phyloP scores from a whole-genome alignment of 2,113 vertebrate species.

The Tinamus guttatus region DNA sequence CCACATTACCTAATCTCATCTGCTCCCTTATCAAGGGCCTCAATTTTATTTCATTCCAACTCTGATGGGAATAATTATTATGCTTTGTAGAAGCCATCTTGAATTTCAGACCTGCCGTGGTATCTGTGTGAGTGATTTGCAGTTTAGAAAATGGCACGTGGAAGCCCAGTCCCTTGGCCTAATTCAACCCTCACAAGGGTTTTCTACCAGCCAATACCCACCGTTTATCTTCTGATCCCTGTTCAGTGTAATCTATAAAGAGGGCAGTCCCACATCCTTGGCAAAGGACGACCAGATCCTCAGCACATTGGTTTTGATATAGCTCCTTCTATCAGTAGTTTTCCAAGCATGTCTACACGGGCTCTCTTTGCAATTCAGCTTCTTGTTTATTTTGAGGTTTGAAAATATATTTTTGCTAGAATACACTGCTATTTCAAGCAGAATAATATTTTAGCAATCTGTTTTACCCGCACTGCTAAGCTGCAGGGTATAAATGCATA shows the following conservation, averaged over 20 bases:
- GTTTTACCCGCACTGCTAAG: conserved; percentile 32
- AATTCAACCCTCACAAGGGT: background rate
- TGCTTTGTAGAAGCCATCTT: conserved; percentile 62
- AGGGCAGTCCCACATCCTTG: background rate
- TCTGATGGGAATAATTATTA: conserved; percentile 55
- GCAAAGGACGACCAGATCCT: background rate
- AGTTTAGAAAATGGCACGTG: background rate
- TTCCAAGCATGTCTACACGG: background rate
- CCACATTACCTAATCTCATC: conserved; percentile 74
- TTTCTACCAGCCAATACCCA: background rate
- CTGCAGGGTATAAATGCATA: conserved; percentile 13
- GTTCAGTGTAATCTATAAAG: background rate
- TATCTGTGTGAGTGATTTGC: background rate
- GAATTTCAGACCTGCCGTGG: conserved; percentile 49
- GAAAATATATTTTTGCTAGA: conserved; percentile 46
- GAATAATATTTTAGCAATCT: conserved; percentile 46
- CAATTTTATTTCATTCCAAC: conserved; percentile 54
- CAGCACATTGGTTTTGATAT: background rate
- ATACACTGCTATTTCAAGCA: conserved; percentile 24
- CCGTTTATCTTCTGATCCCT: background rate
- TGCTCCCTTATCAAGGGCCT: conserved; percentile 56
- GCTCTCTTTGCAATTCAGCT: background rate
- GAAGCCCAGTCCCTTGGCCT: background rate
- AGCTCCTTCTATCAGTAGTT: background rate
- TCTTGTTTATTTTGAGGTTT: conserved; percentile 31